phyloP scores from a whole-genome alignment of 2,888 invertebrate genomes.

The Lysandra coridon region DNA sequence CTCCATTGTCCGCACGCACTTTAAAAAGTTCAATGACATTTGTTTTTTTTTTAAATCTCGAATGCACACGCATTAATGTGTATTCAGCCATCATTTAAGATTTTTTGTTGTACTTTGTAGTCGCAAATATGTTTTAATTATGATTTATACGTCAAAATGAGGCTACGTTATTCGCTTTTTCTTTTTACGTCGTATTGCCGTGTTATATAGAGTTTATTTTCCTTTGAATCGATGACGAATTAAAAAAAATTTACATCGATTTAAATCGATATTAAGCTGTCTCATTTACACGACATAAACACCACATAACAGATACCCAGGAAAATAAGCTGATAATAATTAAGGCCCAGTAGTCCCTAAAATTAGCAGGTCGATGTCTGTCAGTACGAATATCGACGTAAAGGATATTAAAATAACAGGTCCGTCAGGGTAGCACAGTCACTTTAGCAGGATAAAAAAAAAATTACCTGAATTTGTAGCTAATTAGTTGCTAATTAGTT shows the following conservation, averaged over 20 bases:
- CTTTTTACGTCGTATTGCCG: background rate
- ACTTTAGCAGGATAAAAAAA: too few species aligned
- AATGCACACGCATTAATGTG: conserved; percentile 28
- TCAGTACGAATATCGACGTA: too few species aligned
- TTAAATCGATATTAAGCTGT: conserved; percentile 16
- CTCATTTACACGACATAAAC: conserved; percentile 3
- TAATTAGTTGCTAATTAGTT: too few species aligned
- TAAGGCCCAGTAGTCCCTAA: background rate
- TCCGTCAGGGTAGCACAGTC: too few species aligned
- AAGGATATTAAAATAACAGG: too few species aligned
- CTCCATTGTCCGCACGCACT: conserved; percentile 29
- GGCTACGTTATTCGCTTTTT: background rate
- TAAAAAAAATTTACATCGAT: conserved; percentile 8
- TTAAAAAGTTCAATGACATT: conserved; percentile 30
- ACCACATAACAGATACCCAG: background rate
- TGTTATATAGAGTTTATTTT: background rate
- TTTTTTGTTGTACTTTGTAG: conserved; percentile 20
- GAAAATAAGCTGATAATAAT: background rate
- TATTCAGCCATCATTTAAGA: conserved; percentile 8
- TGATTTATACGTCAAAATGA: conserved; percentile 17
- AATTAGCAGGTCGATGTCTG: too few species aligned
- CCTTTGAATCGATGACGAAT: background rate
- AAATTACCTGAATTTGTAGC: too few species aligned
- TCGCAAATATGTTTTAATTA: conserved; percentile 27
- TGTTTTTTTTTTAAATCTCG: conserved; percentile 20